Percentiles rank a stretch among this genome's conserved stretches.
Conservation (phyloP, 2,888 invertebrate genomes). For the Noctua pronuba region DNA sequence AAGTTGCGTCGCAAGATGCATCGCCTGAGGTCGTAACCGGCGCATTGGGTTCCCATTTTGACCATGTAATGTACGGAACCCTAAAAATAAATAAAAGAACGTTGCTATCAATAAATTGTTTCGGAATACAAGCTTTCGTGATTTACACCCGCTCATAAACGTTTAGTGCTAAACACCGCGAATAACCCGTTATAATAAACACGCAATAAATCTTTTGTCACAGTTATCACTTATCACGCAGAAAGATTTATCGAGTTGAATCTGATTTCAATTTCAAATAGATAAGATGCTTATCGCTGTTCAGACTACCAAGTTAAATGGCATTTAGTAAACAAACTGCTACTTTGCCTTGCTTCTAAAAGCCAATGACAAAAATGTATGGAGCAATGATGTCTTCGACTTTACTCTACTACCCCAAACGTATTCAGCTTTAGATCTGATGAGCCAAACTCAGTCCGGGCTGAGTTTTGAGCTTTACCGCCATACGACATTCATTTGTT, state of each 20-base stretch:
- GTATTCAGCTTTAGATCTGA: too few relatives aligned
- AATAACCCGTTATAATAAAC: constrained; percentile 23
- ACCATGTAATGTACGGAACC: background rate
- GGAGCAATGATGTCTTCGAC: background rate
- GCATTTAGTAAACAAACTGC: constrained; percentile 10
- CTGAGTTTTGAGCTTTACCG: background rate
- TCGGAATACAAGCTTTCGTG: background rate
- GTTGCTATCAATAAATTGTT: background rate
- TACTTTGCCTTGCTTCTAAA: background rate
- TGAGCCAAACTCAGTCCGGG: too few relatives aligned
- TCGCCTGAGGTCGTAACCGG: background rate
- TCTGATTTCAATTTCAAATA: constrained; percentile 29
- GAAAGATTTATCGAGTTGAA: constrained; percentile 17
- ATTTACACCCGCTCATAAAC: constrained; percentile 4
- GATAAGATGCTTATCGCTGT: constrained; percentile 10
- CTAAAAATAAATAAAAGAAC: background rate
- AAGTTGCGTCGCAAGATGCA: background rate
- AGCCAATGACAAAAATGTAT: background rate
- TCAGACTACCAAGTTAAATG: constrained; percentile 1
- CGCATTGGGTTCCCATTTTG: background rate
- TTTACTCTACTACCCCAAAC: too few relatives aligned
- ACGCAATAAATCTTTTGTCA: constrained; percentile 30
- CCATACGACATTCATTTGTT: too few relatives aligned
- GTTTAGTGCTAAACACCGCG: constrained; percentile 14
- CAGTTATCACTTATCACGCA: background rate